Percentiles rank a stretch among this genome's conserved stretches.
Conservation (phyloP, 2,113 vertebrate genomes). For the Odocoileus virginianus region DNA sequence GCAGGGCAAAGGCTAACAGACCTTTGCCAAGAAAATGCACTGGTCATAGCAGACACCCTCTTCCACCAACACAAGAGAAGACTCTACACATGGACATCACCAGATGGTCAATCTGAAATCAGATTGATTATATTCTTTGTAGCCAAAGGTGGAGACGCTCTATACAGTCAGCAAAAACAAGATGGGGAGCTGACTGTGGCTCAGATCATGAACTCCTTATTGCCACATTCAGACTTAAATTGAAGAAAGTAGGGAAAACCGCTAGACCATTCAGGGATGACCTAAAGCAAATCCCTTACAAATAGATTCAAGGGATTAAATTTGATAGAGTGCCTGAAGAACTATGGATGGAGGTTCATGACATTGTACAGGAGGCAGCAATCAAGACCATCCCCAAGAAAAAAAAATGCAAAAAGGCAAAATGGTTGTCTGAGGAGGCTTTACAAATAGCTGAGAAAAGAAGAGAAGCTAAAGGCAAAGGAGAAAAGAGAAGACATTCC, state of each 20-base stretch:
- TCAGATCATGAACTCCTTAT: neutral
- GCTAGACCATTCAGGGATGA: neutral
- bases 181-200: neutral
- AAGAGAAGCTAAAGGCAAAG: neutral
- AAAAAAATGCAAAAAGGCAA: neutral
- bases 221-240: neutral
- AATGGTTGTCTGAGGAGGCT: neutral
- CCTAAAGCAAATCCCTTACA: neutral
- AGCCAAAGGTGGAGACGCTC: neutral
- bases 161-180: neutral
- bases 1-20: neutral
- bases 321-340: neutral
- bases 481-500: neutral
- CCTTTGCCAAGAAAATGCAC: neutral
- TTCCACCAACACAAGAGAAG: neutral
- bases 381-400: neutral
- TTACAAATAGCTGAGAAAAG: neutral
- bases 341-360: neutral
- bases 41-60: neutral
- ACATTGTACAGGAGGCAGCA: neutral
- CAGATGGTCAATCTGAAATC: neutral
- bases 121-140: neutral
- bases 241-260: neutral
- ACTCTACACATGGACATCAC: neutral
- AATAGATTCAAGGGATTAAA: neutral